phyloP scores from a whole-genome alignment of 2,797 vertebrate species.

The Knipowitschia caucasica region DNA sequence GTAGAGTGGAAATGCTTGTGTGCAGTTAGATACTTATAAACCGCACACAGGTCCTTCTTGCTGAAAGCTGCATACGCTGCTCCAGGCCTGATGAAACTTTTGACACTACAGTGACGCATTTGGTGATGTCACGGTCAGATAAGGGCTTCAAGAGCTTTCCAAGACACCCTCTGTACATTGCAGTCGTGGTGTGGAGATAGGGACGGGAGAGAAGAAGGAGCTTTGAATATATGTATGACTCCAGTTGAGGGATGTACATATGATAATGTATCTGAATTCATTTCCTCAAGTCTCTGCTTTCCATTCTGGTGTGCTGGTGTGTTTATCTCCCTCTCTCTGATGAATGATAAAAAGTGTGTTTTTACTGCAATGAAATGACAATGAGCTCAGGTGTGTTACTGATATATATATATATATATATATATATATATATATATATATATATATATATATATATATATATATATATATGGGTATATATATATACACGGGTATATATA shows the following conservation, averaged over 20 bases:
- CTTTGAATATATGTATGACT: conserved; percentile 8
- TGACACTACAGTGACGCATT: conserved; percentile 62
- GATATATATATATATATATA: too few species aligned
- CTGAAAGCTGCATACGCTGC: conserved; percentile 9
- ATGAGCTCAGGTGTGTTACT: too few species aligned
- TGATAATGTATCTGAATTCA: too few species aligned
- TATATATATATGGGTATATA: too few species aligned
- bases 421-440: too few species aligned
- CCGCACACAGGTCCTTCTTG: neutral
- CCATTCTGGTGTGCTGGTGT: neutral
- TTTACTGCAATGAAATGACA: too few species aligned
- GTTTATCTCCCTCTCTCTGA: too few species aligned
- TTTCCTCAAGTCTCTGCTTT: neutral
- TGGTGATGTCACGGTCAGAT: conserved; percentile 53
- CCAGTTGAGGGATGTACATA: neutral
- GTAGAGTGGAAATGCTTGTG: conserved; percentile 25
- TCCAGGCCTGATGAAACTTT: conserved; percentile 44
- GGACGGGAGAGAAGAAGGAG: conserved; percentile 27
- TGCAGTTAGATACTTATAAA: neutral
- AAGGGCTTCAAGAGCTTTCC: conserved; percentile 33
- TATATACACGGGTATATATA: too few species aligned
- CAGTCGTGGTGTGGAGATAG: conserved; percentile 19
- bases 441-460: too few species aligned
- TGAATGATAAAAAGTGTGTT: too few species aligned
- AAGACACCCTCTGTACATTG: conserved; percentile 41